Evolutionary conservation across 2,113 vertebrate genomes (phyloP), one percentile per base, ranked within the genome.

Genomic region (Artemisiospiza belli): DNA sequence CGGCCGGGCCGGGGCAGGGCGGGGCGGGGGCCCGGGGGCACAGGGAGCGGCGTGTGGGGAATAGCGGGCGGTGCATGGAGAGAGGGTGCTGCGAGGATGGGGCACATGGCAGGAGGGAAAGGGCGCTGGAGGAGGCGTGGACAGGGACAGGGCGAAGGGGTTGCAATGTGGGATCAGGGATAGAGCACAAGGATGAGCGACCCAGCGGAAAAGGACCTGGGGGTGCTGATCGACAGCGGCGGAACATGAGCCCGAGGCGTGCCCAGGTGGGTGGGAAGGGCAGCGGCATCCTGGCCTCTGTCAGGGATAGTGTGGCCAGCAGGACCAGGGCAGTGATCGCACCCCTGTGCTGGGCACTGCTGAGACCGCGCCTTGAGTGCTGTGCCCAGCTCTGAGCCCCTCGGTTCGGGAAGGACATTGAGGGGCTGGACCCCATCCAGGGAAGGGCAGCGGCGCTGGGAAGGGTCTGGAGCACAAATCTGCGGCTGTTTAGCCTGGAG

Each of bases 61-160:
- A 20, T 35, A 18, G 5, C 43, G 58, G 31, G 9, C 13, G 10
- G 3, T 47, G 55, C 1, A 0, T 17, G 18, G 8, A 12, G 30
- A 4, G n/a, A 33, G 6, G 20, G 6, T 52, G 58, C 1, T 30
- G 31, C 4, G 23, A n/a, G 14, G 2, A 58, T 9, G 22, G 9
- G 11, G 67, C n/a, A 10, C 59, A 4, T 17, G 61, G 70, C 5
- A 7, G 25, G 28, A 18, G 47, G 58, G 47, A 35, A 8, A 9
- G 24, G 28, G 21, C 19, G 61, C 57, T 54, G 63, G 23, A 6
- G 23, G 17, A 31, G 49, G 33, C 24, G 4, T 30, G 46, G 25
- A 20, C 7, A 20, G 41, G 27, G 23, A 28, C 8, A 0, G 20
- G 23, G 54, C 4, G 44, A 20, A 33, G 17, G 11, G 41, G 47